Evolutionary conservation across 2,797 vertebrate species (phyloP).

Genomic region (Acipenser oxyrinchus): DNA sequence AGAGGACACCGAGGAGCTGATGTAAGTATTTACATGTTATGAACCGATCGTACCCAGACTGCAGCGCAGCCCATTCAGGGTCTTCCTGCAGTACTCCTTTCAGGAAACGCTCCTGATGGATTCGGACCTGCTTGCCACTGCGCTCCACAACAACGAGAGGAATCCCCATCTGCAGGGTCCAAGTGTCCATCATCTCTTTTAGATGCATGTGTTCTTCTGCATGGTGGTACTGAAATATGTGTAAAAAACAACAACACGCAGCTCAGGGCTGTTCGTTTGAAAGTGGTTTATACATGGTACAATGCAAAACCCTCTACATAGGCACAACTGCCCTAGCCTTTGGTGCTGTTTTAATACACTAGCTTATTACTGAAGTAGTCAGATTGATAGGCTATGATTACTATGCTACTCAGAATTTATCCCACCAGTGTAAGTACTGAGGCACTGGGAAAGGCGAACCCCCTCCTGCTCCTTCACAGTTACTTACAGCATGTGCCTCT

Average conservation of each 20-base stretch:
- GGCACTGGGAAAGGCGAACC: too few species aligned
- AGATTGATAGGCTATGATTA: not conserved
- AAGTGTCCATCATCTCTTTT: conserved; percentile 20
- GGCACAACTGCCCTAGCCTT: too few species aligned
- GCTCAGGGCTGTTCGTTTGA: too few species aligned
- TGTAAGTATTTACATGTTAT: too few species aligned
- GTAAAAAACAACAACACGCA: not conserved
- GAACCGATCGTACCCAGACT: conserved; percentile 11
- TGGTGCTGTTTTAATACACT: not conserved
- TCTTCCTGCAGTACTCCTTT: conserved; percentile 19
- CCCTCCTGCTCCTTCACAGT: not conserved
- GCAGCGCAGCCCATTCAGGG: conserved; percentile 7
- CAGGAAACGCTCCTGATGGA: conserved; percentile 18
- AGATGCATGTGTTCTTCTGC: conserved; percentile 9
- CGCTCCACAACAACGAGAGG: conserved; percentile 17
- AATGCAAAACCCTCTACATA: too few species aligned
- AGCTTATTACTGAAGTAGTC: not conserved
- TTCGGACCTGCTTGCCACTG: conserved; percentile 2
- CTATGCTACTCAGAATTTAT: too few species aligned
- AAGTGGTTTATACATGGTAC: too few species aligned
- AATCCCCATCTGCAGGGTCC: conserved; percentile 19
- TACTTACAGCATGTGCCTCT: conserved; percentile 16
- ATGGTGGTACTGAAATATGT: conserved; percentile 5
- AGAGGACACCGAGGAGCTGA: too few species aligned
- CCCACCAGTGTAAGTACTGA: too few species aligned